Evolutionary conservation across 64 coral and sea anemone species (phyloP).

Genomic region (Montipora foliosa): DNA sequence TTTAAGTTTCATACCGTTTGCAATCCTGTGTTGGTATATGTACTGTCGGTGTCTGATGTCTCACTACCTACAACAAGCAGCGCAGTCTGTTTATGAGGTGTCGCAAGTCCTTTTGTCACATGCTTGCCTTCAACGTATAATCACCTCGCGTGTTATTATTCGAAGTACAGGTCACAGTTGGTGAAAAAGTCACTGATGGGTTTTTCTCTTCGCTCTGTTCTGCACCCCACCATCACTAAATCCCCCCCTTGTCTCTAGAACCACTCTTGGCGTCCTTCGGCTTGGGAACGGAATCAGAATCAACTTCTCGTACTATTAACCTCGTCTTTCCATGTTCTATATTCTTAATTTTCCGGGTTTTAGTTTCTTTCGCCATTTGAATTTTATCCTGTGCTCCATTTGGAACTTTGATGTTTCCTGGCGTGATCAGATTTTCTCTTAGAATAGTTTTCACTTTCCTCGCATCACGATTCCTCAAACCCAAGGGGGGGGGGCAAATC

Average conservation of each 20-base stretch:
- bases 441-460: slow-evolving; percentile 8
- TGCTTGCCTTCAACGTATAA: background rate
- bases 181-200: slow-evolving; percentile 83
- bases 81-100: background rate
- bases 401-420: background rate
- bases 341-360: background rate
- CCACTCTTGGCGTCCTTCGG: background rate
- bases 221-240: slow-evolving; percentile 23
- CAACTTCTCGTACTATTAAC: background rate
- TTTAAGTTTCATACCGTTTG: slow-evolving; percentile 72
- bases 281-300: slow-evolving; percentile 17
- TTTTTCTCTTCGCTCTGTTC: slow-evolving; percentile 58
- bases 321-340: background rate
- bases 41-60: slow-evolving; percentile 92
- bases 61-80: slow-evolving; percentile 63
- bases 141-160: background rate
- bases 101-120: background rate
- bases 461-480: background rate
- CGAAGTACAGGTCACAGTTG: slow-evolving; percentile 63
- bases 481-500: no score
- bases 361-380: background rate
- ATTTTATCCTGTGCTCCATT: background rate
- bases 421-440: slow-evolving; percentile 3
- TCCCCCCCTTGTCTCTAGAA: slow-evolving; percentile 37
- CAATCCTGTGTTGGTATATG: slow-evolving; percentile 51